Percentiles rank a stretch among this genome's conserved stretches.
Evolutionary conservation across 2,113 vertebrate species (phyloP).

Genomic region (Pollimyrus isidori): DNA sequence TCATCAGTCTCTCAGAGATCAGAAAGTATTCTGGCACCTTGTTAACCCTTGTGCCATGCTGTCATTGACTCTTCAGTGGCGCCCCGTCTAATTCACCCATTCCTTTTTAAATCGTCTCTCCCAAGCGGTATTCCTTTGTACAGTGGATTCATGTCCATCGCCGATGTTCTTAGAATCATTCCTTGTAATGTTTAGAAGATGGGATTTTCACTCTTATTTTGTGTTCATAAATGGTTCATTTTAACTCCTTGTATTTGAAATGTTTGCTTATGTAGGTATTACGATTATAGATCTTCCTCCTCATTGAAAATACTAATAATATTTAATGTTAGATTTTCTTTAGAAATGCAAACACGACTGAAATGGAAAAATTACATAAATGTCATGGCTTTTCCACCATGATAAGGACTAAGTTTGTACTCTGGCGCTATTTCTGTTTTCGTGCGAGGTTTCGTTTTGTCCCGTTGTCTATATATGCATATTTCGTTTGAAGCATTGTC

Average conservation of each 20-base stretch:
- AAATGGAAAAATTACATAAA: not conserved
- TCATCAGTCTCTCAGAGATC: constrained; percentile 12
- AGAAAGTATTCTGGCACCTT: constrained; percentile 15
- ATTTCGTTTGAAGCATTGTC: not conserved
- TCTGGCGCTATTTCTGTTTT: not conserved
- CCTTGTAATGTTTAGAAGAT: not conserved
- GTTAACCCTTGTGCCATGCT: constrained; percentile 13
- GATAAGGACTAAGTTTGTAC: not conserved
- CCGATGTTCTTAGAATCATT: not conserved
- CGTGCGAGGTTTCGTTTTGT: not conserved
- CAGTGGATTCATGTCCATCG: not conserved
- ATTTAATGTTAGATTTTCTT: not conserved
- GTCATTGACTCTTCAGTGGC: constrained; percentile 1
- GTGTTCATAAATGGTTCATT: not conserved
- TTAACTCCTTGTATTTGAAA: not conserved
- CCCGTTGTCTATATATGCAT: not conserved
- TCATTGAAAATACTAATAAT: not conserved
- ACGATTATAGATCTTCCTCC: not conserved
- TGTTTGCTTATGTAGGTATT: not conserved
- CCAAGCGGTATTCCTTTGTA: not conserved
- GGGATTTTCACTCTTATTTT: not conserved
- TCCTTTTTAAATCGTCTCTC: not conserved
- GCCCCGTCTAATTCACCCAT: not conserved
- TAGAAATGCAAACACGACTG: not conserved
- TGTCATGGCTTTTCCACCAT: not conserved